phyloP scores from a whole-genome alignment of 2,797 vertebrate genomes.

The Basileuterus tristriatus region DNA sequence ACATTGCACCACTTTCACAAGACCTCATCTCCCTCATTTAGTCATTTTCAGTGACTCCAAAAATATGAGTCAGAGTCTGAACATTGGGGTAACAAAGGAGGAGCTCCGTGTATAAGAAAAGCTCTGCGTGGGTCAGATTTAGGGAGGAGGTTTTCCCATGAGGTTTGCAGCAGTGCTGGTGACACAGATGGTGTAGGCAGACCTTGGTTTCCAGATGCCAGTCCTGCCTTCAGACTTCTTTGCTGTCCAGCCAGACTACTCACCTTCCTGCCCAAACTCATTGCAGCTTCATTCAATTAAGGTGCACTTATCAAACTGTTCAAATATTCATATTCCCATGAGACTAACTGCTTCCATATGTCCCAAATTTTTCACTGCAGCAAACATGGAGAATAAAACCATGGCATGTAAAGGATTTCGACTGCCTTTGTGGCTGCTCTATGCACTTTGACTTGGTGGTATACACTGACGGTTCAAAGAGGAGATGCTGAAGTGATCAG shows the following conservation, averaged over 20 bases:
- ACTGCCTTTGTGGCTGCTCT: not conserved
- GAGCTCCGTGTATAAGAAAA: not conserved
- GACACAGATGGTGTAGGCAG: rapidly evolving
- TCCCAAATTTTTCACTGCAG: not conserved
- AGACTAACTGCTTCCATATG: rapidly evolving
- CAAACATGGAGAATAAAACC: not conserved
- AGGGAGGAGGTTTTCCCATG: not conserved
- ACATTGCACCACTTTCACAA: not conserved
- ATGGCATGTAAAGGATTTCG: not conserved
- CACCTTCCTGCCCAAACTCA: rapidly evolving
- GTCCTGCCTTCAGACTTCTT: not conserved
- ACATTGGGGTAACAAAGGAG: not conserved
- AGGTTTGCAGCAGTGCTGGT: not conserved
- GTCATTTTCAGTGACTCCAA: not conserved
- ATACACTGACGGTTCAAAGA: not conserved
- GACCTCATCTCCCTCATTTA: not conserved
- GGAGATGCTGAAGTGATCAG: not conserved
- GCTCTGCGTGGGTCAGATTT: rapidly evolving
- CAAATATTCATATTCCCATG: not conserved
- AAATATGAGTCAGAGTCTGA: not conserved
- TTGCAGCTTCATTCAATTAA: not conserved
- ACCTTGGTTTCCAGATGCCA: not conserved
- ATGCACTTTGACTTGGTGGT: not conserved
- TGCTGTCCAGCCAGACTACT: rapidly evolving
- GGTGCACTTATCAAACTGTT: not conserved